Conservation (phyloP, 35 echinoderm and acorn worm species). For the Chiridota heheva region DNA sequence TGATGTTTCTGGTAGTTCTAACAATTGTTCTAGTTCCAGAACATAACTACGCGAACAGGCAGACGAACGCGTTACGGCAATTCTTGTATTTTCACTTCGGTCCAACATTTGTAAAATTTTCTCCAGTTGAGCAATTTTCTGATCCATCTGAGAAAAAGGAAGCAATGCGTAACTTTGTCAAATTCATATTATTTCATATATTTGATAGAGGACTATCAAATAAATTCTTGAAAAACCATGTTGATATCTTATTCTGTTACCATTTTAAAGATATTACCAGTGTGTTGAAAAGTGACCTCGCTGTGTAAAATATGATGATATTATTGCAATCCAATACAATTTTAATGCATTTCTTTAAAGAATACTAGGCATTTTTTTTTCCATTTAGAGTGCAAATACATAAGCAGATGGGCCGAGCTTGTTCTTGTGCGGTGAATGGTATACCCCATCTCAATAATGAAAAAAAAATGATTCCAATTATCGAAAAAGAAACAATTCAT, state of each 20-base stretch:
- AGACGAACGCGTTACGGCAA: constrained; percentile 1
- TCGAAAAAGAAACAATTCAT: too few species aligned
- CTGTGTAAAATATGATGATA: too few species aligned
- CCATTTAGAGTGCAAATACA: neutral
- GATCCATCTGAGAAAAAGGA: constrained; percentile 68
- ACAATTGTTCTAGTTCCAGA: constrained; percentile 61
- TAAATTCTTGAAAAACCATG: too few species aligned
- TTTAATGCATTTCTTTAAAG: too few species aligned
- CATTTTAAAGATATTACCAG: neutral
- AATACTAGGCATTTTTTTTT: neutral
- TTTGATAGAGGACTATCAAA: neutral
- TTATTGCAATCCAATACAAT: neutral
- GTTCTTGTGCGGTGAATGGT: too few species aligned
- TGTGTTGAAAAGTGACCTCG: neutral
- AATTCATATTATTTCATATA: neutral
- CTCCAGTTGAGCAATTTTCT: constrained; percentile 87
- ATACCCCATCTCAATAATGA: too few species aligned
- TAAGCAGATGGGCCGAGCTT: too few species aligned
- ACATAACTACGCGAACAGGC: constrained; percentile 15
- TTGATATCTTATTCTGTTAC: too few species aligned
- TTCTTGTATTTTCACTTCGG: constrained; percentile 30
- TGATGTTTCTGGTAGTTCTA: constrained; percentile 83
- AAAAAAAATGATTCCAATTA: too few species aligned
- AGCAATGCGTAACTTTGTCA: neutral
- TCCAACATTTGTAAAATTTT: constrained; percentile 57